Base-by-base conservation (phyloP, 2,888 invertebrate species). In the Tenodera sinensis region DNA sequence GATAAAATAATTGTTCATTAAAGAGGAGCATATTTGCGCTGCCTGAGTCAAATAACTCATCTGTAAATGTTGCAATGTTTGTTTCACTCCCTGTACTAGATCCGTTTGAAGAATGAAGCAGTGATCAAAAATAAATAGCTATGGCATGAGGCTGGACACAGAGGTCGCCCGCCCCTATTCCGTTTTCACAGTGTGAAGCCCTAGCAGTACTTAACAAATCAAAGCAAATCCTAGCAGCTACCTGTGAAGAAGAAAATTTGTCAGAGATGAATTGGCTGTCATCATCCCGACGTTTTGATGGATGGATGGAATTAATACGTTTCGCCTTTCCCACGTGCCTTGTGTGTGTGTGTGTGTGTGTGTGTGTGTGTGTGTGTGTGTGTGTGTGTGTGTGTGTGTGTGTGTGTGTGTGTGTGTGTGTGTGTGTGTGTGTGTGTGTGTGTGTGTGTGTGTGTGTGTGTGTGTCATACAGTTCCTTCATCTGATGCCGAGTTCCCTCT, bases 191-290 rank as follows among this genome's bases (percentile, higher is more conserved):
- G 54, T 71, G 54, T 71, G 54, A 71, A 71, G 54, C 54, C 54
- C 54, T 71, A 71, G 54, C 54, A 71, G 28, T 86, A 42, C 86
- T 86, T 86, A 81, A 86, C 86, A 86, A 81, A 86, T 86, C 86
- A 86, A 86, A 81, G 86, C 86, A 86, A 86, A 86, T 86, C 81
- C 81, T 28, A 4, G 25, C 86, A 81, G 86, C 86, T 86, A 86
- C 86, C 86, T 86, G 85, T 84, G 84, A 47, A 81, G 81, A 86
- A 83, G 42, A 54, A 28, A 82, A 85, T 84, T 83, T 89, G 89
- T 89, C 89, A 89, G 85, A 85, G 89, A 89, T 86, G 27, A 83
- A 89, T 86, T 34, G 89, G 83, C 89, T 89, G 89, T 83, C 89
- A 89, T 85, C 42, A 85, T 83, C 20, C 85, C n/a, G 89, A 89